These are phyloP conservation scores for Zele albiditarsus DNA, from an alignment of 2,888 invertebrate species.

Conservation along the genomic window DNA sequence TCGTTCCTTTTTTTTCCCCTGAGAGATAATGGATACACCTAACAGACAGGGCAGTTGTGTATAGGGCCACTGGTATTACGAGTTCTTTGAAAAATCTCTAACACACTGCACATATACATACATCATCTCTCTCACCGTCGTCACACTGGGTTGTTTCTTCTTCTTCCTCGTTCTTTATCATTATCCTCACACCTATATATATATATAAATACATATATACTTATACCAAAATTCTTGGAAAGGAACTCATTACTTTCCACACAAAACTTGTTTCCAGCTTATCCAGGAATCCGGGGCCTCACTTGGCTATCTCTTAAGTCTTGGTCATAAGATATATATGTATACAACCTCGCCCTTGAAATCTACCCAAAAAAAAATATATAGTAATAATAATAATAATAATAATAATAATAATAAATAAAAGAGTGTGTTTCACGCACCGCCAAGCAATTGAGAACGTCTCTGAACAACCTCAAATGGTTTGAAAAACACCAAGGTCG, in stretches of 20 bases:
- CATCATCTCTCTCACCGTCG: not conserved
- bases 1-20: not conserved
- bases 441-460: constrained; percentile 12
- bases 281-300: constrained; percentile 3
- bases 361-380: not conserved
- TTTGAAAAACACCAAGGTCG: constrained; percentile 12
- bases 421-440: constrained; percentile 7
- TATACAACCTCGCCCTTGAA: constrained; percentile 4
- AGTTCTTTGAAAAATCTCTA: constrained; percentile 1
- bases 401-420: not conserved
- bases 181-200: constrained; percentile 4
- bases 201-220: not conserved
- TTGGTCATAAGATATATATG: constrained; percentile 5
- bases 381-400: not conserved
- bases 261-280: constrained; percentile 13
- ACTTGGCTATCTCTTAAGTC: constrained; percentile 9
- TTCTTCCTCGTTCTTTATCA: not conserved
- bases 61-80: constrained; percentile 8
- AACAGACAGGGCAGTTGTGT: constrained; percentile 1
- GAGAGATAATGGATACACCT: constrained; percentile 3
- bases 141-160: not conserved
- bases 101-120: not conserved
- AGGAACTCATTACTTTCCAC: constrained; percentile 7
- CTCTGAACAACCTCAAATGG: constrained; percentile 9
- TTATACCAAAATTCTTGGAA: not conserved